These are phyloP conservation scores for Myotis vivesi DNA, from an alignment of 2,797 vertebrate species.

Conservation along the genomic window DNA sequence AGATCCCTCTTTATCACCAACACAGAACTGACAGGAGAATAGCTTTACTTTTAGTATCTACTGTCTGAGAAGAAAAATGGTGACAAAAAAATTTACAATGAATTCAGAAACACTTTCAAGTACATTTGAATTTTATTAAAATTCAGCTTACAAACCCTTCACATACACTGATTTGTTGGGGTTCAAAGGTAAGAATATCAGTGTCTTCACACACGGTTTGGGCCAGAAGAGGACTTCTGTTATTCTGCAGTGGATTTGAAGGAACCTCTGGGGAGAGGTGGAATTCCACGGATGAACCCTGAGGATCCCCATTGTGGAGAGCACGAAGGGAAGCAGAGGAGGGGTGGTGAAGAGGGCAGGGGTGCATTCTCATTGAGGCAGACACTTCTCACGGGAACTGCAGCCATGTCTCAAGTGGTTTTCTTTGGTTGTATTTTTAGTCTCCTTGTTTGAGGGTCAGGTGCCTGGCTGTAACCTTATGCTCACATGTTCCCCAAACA, in stretches of 20 bases:
- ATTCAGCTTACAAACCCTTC: neutral
- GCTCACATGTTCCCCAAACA: constrained; percentile 77
- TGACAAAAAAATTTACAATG: neutral
- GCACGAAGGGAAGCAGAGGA: neutral
- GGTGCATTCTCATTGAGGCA: neutral
- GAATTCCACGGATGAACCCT: neutral
- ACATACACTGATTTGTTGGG: neutral
- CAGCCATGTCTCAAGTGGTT: constrained; percentile 24
- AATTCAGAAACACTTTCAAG: neutral
- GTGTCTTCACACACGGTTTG: neutral
- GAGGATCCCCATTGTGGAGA: neutral
- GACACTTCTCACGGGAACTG: constrained; percentile 18
- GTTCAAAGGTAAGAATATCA: neutral
- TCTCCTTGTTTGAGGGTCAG: constrained; percentile 61
- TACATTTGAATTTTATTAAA: neutral
- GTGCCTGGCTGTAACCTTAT: constrained; percentile 79
- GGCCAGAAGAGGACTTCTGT: neutral
- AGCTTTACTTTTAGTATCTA: neutral
- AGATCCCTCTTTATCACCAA: neutral
- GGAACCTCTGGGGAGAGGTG: neutral
- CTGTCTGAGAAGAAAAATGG: neutral
- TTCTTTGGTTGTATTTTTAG: constrained; percentile 69
- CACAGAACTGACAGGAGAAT: neutral
- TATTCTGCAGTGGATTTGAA: neutral
- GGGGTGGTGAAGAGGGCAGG: neutral